phyloP scores from a whole-genome alignment of 2,797 vertebrate genomes.

The Glyptemys insculpta region DNA sequence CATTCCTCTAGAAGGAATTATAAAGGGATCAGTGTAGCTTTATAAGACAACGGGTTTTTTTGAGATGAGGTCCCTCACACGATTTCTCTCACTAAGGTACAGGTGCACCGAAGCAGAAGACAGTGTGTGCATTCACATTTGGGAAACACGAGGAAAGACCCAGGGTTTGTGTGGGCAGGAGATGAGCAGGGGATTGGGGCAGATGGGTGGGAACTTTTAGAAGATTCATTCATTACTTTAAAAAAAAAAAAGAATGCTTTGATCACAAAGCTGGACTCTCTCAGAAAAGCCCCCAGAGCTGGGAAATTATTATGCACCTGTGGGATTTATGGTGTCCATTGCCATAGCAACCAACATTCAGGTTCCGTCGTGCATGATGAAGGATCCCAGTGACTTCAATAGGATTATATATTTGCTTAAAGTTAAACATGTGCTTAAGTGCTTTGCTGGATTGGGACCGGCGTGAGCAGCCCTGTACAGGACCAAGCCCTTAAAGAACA shows the following conservation, averaged over 20 bases:
- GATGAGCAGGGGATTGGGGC: not conserved
- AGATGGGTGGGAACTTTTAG: not conserved
- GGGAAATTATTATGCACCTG: not conserved
- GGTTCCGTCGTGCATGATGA: not conserved
- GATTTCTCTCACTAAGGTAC: not conserved
- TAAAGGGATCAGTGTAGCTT: not conserved
- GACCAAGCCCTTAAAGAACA: not conserved
- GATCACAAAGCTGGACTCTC: not conserved
- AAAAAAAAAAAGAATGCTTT: not conserved
- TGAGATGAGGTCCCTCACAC: not conserved
- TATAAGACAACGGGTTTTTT: rapidly evolving
- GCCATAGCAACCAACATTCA: not conserved
- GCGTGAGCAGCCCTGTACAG: not conserved
- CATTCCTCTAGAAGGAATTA: not conserved
- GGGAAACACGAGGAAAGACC: not conserved
- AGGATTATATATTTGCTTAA: not conserved
- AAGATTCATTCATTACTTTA: not conserved
- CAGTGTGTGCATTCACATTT: not conserved
- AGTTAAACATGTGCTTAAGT: not conserved
- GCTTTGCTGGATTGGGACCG: not conserved
- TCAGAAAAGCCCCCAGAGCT: not conserved
- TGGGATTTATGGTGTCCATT: not conserved
- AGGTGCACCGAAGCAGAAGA: not conserved
- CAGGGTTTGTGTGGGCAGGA: not conserved
- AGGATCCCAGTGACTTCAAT: not conserved